Percentiles rank a stretch among this genome's conserved stretches.
Conservation (phyloP, 2,888 invertebrate genomes). For the Cremastinae sp. region DNA sequence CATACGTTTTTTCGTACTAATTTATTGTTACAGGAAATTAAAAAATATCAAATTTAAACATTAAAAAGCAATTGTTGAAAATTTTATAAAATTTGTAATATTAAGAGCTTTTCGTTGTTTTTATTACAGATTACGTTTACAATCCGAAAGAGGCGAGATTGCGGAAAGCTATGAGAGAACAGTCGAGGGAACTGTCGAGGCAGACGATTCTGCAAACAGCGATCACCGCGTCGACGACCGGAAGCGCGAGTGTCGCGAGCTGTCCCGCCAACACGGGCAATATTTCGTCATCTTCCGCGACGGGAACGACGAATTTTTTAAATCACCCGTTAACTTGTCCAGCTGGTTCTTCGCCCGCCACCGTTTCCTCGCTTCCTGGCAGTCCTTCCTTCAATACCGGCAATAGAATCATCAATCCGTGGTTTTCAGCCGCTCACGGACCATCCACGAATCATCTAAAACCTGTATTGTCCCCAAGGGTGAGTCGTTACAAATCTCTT, state of each 20-base stretch:
- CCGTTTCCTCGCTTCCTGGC: constrained; percentile 60
- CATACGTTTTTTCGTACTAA: too few relatives aligned
- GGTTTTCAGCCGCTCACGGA: constrained; percentile 73
- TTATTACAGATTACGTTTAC: constrained; percentile 85
- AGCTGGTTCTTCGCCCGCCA: constrained; percentile 52
- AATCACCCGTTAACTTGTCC: constrained; percentile 64
- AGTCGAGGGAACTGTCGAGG: constrained; percentile 76
- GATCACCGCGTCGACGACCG: constrained; percentile 68
- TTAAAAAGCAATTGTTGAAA: too few relatives aligned
- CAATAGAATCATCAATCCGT: constrained; percentile 74
- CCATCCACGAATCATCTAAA: constrained; percentile 70
- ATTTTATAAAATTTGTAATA: too few relatives aligned
- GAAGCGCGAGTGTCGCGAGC: constrained; percentile 60
- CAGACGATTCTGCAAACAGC: constrained; percentile 76
- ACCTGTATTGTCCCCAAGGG: constrained; percentile 73
- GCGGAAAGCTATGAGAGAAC: constrained; percentile 83
- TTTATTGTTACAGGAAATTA: too few relatives aligned
- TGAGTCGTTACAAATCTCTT: too few relatives aligned
- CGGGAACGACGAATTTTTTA: constrained; percentile 61
- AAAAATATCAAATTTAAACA: too few relatives aligned
- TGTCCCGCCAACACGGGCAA: constrained; percentile 49
- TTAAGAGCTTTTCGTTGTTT: neutral
- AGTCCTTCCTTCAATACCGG: constrained; percentile 61
- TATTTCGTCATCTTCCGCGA: constrained; percentile 37
- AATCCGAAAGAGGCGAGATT: constrained; percentile 85